Percentiles rank a stretch among this genome's conserved stretches.
Conservation (phyloP, 2,113 vertebrate genomes). For the Oryzias javanicus region DNA sequence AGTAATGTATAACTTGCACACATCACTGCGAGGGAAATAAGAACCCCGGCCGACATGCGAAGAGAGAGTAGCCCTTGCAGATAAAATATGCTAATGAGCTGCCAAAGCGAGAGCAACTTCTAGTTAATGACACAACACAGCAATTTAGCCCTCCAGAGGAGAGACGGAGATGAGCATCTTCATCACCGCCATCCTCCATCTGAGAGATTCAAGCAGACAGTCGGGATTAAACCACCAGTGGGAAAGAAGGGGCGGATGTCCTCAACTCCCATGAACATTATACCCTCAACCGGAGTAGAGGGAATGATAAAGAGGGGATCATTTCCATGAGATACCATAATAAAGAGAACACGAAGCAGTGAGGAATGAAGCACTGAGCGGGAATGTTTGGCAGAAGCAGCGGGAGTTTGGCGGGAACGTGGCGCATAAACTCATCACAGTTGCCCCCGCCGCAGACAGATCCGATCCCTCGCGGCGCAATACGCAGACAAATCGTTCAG, state of each 20-base stretch:
- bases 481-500: conserved; percentile 52
- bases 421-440: conserved; percentile 32
- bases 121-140: conserved; percentile 75
- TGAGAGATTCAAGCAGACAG: conserved; percentile 48
- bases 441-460: conserved; percentile 39
- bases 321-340: conserved; percentile 45
- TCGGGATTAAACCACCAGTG: conserved; percentile 27
- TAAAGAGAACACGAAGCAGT: conserved; percentile 34
- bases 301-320: conserved; percentile 30
- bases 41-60: conserved; percentile 41
- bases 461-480: conserved; percentile 39
- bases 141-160: conserved; percentile 71
- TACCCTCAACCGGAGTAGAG: conserved; percentile 42
- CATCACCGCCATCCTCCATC: conserved; percentile 60
- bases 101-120: conserved; percentile 64
- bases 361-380: conserved; percentile 4
- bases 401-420: conserved; percentile 18
- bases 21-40: conserved; percentile 32
- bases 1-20: conserved; percentile 39
- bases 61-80: conserved; percentile 25
- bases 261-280: conserved; percentile 43
- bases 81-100: conserved; percentile 80
- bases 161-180: conserved; percentile 71
- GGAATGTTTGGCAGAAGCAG: conserved; percentile 17
- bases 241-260: conserved; percentile 22